Percentiles rank a stretch among this genome's conserved stretches.
Evolutionary conservation across 2,888 invertebrate genomes (phyloP).

Genomic region (Sycophila texana): DNA sequence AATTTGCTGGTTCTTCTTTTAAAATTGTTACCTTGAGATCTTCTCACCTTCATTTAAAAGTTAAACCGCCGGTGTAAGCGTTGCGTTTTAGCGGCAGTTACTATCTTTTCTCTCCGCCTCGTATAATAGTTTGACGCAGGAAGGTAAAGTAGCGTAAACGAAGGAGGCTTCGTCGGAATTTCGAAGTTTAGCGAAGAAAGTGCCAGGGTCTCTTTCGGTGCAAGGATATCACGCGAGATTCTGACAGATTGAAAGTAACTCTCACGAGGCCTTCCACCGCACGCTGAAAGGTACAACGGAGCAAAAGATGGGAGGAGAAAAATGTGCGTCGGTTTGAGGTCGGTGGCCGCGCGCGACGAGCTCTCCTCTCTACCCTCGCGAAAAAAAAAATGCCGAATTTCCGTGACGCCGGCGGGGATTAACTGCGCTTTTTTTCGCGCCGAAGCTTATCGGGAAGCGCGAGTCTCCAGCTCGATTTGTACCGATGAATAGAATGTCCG

Average conservation of each 20-base stretch:
- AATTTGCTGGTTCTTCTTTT: too few relatives aligned
- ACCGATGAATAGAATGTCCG: constrained; percentile 52
- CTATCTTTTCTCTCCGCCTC: constrained; percentile 17
- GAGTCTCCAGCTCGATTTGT: constrained; percentile 43
- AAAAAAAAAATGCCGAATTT: constrained; percentile 51
- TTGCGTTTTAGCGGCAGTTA: neutral
- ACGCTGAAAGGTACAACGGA: constrained; percentile 41
- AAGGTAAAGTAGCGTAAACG: neutral
- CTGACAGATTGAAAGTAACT: constrained; percentile 58
- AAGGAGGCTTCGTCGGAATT: constrained; percentile 45
- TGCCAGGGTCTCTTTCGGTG: constrained; percentile 39
- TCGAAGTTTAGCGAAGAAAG: constrained; percentile 38
- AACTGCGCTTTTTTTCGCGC: constrained; percentile 43
- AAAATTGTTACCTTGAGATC: too few relatives aligned
- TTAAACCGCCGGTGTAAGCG: too few relatives aligned
- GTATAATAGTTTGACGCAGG: neutral
- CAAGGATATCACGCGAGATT: constrained; percentile 54
- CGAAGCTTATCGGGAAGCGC: constrained; percentile 33
- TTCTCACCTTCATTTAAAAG: too few relatives aligned
- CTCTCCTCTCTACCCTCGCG: constrained; percentile 8
- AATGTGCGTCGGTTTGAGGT: constrained; percentile 29
- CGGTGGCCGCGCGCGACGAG: constrained; percentile 46
- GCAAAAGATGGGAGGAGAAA: constrained; percentile 9
- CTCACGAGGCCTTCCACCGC: constrained; percentile 39
- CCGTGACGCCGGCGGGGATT: constrained; percentile 54